Evolutionary conservation across 2,113 vertebrate genomes (phyloP).

Genomic region (Loxodonta africana): DNA sequence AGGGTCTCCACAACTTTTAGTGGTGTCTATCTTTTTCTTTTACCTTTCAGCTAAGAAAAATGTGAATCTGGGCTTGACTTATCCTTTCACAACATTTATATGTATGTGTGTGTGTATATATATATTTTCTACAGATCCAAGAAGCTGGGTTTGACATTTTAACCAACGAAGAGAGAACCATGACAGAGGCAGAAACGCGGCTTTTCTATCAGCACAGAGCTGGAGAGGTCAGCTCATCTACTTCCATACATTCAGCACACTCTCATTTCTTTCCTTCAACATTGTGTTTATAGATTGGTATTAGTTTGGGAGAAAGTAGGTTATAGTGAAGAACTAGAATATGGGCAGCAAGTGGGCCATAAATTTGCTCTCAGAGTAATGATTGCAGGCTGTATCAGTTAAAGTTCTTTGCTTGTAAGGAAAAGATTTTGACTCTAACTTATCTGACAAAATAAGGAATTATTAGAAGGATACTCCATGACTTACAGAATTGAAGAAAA

Average conservation of each 20-base stretch:
- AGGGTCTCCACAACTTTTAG: background rate
- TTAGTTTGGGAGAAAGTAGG: background rate
- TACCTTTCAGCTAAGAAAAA: background rate
- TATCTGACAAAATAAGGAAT: background rate
- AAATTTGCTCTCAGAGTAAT: background rate
- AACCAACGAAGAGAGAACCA: constrained; percentile 88
- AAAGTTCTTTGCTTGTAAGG: background rate
- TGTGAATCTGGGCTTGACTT: constrained; percentile 43
- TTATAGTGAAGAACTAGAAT: background rate
- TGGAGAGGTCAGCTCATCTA: constrained; percentile 87
- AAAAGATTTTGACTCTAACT: background rate
- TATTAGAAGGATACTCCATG: background rate
- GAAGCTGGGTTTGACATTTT: constrained; percentile 94
- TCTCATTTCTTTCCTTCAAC: background rate
- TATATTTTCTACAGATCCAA: constrained; percentile 88
- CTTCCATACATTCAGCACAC: accelerated
- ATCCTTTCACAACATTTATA: background rate
- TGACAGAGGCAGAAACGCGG: constrained; percentile 89
- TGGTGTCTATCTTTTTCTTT: background rate
- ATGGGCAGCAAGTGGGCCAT: background rate
- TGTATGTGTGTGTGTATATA: no score
- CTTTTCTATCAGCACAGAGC: constrained; percentile 91
- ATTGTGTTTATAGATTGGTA: background rate
- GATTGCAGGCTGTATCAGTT: background rate
- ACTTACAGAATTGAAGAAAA: background rate